phyloP scores from a whole-genome alignment of 2,888 invertebrate genomes.

The Lasioglossum vierecki region DNA sequence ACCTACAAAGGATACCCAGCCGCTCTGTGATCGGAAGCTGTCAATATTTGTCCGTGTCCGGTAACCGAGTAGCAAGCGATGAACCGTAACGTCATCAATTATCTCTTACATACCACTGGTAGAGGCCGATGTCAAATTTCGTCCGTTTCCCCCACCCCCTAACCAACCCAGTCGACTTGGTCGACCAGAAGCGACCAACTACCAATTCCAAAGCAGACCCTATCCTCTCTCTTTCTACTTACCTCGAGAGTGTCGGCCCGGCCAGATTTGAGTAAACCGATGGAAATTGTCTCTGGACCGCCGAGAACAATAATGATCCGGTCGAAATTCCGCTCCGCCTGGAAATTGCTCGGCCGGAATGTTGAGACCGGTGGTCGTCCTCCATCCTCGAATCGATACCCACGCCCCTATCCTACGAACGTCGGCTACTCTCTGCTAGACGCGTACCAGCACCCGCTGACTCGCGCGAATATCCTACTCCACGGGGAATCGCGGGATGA shows the following conservation, averaged over 20 bases:
- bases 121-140: constrained; percentile 66
- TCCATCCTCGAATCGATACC: constrained; percentile 69
- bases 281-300: constrained; percentile 74
- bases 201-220: not conserved
- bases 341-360: constrained; percentile 67
- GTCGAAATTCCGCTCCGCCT: constrained; percentile 70
- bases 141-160: constrained; percentile 32
- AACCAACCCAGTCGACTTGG: not conserved
- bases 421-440: constrained; percentile 49
- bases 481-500: constrained; percentile 28
- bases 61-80: constrained; percentile 74
- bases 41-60: constrained; percentile 78
- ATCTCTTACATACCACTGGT: constrained; percentile 74
- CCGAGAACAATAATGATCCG: constrained; percentile 74
- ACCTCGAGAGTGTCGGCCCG: constrained; percentile 39
- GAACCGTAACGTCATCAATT: constrained; percentile 80
- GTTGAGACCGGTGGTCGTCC: constrained; percentile 56
- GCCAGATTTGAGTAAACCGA: constrained; percentile 68
- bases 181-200: constrained; percentile 17
- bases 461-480: constrained; percentile 59
- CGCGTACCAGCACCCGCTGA: constrained; percentile 61
- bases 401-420: constrained; percentile 54
- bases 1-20: constrained; percentile 66
- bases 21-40: constrained; percentile 70
- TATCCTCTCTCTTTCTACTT: constrained; percentile 49